Base-by-base conservation (phyloP, 2,113 vertebrate genomes). In the Upupa epops region DNA sequence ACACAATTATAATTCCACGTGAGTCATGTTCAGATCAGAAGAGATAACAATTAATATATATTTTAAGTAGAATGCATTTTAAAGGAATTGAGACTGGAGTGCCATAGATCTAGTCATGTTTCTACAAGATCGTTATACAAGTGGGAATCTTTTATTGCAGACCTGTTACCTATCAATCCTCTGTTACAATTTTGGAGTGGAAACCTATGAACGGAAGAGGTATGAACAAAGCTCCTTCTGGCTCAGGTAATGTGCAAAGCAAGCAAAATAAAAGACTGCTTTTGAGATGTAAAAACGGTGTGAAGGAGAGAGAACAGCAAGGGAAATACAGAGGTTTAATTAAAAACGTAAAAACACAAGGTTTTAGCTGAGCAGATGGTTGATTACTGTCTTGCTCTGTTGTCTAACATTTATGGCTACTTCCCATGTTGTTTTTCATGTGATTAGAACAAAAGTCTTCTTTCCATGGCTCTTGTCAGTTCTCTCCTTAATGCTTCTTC, bases 181-280 rank as follows among this genome's bases (percentile, higher is more conserved):
- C 91, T 99, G 98, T 93, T 99, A 99, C 94, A 99, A 99, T 95
- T 99, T 99, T 96, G 99, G 99, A 90, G 86, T 99, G 65, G 97
- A 98, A 72, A 95, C 97, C 11, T 98, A 98, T 82, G 96, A 97
- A 89, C 8, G 92, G 82, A 98, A 97, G 95, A 98, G 95, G 61
- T 98, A 97, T 92, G 98, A 99, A 73, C 97, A 99, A 86, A 98
- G 98, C 83, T 97, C 95, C 70, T 98, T 99, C 95, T 99, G 99
- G 99, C 96, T 99, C 93, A 98, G 99, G 99, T 99, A 98, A 97
- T 51, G 37, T 89, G 75, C 81, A 89, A 48, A 65, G 36, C 83
- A 88, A 94, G 76, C 34, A 42, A 65, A 70, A 40, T 25, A 52
- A 64, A 63, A 40, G 48, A 13, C 16, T 66, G 24, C 36, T 69